Conservation (phyloP, 2,888 invertebrate species). For the Hyposoter didymator region DNA sequence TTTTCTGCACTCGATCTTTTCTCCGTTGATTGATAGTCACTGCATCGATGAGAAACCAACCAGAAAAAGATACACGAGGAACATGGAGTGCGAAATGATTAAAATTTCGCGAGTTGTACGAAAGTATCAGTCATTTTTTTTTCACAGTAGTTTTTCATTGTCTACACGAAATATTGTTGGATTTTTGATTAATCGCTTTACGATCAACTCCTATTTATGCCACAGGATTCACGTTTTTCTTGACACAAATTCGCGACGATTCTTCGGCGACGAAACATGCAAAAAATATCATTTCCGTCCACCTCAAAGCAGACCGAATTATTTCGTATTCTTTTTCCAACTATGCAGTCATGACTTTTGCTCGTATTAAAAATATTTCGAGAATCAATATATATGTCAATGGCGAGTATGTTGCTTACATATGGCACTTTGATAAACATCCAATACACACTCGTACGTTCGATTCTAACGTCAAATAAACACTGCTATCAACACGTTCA, state of each 20-base stretch:
- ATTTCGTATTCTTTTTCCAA: neutral
- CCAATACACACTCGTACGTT: neutral
- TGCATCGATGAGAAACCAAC: constrained; percentile 19
- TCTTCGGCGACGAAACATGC: neutral
- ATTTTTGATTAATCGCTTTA: neutral
- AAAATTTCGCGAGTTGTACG: neutral
- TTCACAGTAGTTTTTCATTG: neutral
- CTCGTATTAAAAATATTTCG: neutral
- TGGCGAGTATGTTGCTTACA: neutral
- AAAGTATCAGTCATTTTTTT: neutral
- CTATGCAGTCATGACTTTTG: neutral
- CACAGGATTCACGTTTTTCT: neutral
- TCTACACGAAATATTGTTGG: neutral
- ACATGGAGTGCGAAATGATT: neutral
- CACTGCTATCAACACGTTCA: constrained; percentile 24
- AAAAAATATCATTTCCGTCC: neutral
- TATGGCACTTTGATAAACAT: neutral
- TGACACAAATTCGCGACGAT: neutral
- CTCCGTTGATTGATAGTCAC: constrained; percentile 69
- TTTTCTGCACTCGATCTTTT: neutral
- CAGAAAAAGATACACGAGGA: neutral
- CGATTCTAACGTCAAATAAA: constrained; percentile 19
- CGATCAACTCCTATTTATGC: neutral
- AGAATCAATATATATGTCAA: neutral
- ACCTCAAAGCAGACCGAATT: no score